Percentiles rank a stretch among this genome's conserved stretches.
These are phyloP conservation scores for Machimus atricapillus DNA, from an alignment of 2,888 invertebrate genomes.

Conservation along the genomic window DNA sequence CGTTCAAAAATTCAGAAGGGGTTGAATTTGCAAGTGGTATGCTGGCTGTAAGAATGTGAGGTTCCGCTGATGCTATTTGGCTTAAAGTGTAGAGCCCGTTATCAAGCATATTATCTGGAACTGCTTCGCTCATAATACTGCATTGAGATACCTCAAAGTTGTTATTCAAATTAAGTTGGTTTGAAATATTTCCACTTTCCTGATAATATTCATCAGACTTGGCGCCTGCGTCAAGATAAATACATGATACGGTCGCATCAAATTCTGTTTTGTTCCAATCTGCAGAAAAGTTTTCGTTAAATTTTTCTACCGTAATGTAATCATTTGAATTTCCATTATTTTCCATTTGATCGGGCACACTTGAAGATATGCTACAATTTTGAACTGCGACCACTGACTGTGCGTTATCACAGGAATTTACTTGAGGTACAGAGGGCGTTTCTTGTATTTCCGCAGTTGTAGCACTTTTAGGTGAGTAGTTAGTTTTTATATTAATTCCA, in stretches of 20 bases:
- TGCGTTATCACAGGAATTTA: conserved; percentile 14
- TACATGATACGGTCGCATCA: neutral
- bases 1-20: neutral
- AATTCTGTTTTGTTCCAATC: neutral
- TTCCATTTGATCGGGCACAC: neutral
- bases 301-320: neutral
- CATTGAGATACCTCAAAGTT: neutral
- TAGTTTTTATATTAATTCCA: conserved; percentile 3
- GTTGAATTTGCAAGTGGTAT: neutral
- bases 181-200: neutral
- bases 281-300: neutral
- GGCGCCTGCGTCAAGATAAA: neutral
- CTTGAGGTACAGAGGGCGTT: conserved; percentile 6
- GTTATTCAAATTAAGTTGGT: neutral
- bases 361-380: neutral
- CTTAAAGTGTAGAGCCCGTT: neutral
- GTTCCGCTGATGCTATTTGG: neutral
- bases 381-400: neutral
- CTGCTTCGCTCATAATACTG: neutral
- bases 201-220: neutral
- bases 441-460: conserved; percentile 6
- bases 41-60: neutral
- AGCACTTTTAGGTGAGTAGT: conserved; percentile 20
- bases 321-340: neutral
- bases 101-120: neutral